Conservation (phyloP, 2,797 vertebrate genomes). For the Choloepus didactylus region DNA sequence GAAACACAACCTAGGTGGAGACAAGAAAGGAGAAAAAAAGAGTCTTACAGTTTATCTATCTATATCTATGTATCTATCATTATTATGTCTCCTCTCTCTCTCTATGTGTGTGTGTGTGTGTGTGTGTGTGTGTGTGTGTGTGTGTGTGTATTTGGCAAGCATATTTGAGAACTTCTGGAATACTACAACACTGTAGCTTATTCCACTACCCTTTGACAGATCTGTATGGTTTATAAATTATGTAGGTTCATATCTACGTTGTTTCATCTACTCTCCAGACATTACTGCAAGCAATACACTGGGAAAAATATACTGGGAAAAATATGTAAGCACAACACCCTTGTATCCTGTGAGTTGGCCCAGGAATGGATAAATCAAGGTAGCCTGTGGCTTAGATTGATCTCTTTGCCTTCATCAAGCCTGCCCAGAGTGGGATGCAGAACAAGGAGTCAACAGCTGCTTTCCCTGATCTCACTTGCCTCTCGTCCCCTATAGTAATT, state of each 20-base stretch:
- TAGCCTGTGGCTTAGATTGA: not conserved
- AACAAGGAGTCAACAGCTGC: not conserved
- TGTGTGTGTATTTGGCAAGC: no score
- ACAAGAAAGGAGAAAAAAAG: not conserved
- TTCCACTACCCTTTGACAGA: not conserved
- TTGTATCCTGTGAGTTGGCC: not conserved
- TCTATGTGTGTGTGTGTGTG: no score
- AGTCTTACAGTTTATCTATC: not conserved
- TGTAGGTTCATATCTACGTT: no score
- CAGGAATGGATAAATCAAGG: not conserved
- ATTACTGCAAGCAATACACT: not conserved
- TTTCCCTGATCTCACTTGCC: not conserved
- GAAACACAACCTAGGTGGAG: not conserved
- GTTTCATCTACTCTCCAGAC: not conserved
- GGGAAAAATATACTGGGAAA: not conserved
- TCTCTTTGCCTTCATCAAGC: not conserved
- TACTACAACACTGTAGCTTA: not conserved
- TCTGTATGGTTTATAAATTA: not conserved
- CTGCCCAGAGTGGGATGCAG: not conserved
- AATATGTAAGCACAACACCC: not conserved
- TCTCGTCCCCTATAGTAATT: constrained; percentile 52
- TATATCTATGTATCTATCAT: not conserved
- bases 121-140: no score
- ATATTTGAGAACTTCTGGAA: not conserved
- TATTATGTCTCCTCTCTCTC: no score